A percentile compares a stretch with the other conserved stretches of the same genome.
Evolutionary conservation across 2,888 invertebrate species (phyloP).

Genomic region (Cataglyphis rosenhaueri): DNA sequence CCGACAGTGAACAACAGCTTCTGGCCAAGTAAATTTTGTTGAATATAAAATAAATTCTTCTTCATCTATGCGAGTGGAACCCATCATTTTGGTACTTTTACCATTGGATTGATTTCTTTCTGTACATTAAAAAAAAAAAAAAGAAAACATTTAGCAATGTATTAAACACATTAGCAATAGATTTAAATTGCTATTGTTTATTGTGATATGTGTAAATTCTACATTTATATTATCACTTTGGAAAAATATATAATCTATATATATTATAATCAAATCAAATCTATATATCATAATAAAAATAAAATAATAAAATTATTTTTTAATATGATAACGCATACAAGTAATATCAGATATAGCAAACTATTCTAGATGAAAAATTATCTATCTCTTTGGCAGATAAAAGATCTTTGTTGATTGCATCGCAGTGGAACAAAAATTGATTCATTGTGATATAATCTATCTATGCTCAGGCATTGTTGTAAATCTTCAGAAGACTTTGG

Average conservation of each 20-base stretch:
- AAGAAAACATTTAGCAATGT: background rate
- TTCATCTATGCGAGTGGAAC: constrained; percentile 40
- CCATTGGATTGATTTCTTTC: background rate
- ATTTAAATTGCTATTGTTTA: too few relatives aligned
- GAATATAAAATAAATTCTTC: constrained; percentile 65
- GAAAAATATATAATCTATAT: background rate
- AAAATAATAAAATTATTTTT: background rate
- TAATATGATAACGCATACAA: background rate
- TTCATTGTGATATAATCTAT: constrained; percentile 58
- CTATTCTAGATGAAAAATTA: background rate
- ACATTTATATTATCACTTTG: background rate
- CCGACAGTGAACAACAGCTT: constrained; percentile 69
- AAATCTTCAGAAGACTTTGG: constrained; percentile 42
- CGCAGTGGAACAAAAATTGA: constrained; percentile 52
- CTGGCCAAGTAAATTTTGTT: constrained; percentile 66
- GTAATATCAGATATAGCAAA: background rate
- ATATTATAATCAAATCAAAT: too few relatives aligned
- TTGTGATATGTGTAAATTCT: too few relatives aligned
- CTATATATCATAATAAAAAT: background rate
- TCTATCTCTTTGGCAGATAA: constrained; percentile 59
- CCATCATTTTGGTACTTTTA: background rate
- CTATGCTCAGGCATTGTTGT: constrained; percentile 62
- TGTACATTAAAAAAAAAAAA: background rate
- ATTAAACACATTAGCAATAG: too few relatives aligned
- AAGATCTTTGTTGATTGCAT: constrained; percentile 50